Conservation (phyloP, 2,113 vertebrate species). For the Tachysurus vachellii region DNA sequence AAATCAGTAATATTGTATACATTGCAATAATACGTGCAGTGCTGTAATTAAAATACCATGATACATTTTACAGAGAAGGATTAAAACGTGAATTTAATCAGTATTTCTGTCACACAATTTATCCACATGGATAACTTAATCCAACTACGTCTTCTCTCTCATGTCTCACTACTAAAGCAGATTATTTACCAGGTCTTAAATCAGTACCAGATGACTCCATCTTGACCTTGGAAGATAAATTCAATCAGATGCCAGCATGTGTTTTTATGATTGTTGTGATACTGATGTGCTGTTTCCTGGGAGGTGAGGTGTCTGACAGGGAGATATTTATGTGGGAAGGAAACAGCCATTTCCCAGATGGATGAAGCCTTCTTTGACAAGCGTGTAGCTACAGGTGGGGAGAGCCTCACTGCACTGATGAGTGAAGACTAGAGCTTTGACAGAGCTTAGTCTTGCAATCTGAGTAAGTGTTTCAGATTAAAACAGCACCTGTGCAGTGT, state of each 20-base stretch:
- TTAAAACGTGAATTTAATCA: not conserved
- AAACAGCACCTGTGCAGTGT: not conserved
- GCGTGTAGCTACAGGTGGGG: not conserved
- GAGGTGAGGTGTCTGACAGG: conserved; percentile 40
- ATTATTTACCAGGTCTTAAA: conserved; percentile 8
- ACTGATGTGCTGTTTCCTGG: conserved; percentile 53
- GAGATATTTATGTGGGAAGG: conserved; percentile 47
- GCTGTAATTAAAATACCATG: not conserved
- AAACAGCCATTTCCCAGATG: conserved; percentile 40
- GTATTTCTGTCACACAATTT: not conserved
- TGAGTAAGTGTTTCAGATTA: conserved; percentile 13
- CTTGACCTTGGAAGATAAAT: conserved; percentile 50
- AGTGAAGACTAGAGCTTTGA: conserved; percentile 12
- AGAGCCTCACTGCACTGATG: not conserved
- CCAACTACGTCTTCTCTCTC: not conserved
- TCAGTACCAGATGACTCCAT: conserved; percentile 55
- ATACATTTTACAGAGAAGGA: not conserved
- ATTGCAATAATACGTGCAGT: not conserved
- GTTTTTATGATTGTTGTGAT: conserved; percentile 49
- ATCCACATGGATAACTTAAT: not conserved
- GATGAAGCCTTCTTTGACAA: conserved; percentile 17
- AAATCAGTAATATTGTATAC: not conserved
- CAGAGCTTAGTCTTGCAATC: conserved; percentile 2
- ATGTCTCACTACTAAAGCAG: not conserved
- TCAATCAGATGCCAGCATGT: conserved; percentile 45